Conservation (phyloP, 2,888 invertebrate genomes). For the Pseudanteris insignis region DNA sequence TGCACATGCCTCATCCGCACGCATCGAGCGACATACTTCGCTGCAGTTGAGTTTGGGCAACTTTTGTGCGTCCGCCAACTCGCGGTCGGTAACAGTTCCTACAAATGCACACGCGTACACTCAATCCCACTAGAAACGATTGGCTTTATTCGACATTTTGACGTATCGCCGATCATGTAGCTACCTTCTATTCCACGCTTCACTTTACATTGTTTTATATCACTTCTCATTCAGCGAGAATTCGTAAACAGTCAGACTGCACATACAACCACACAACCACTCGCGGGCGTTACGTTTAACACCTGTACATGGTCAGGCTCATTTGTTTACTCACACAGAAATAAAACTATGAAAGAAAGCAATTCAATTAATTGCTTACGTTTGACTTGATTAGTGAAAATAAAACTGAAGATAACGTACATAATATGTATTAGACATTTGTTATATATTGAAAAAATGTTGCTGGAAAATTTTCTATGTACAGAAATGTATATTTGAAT, state of each 20-base stretch:
- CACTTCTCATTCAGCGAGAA: slow-evolving; percentile 25
- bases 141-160: slow-evolving; percentile 57
- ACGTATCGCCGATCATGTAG: slow-evolving; percentile 62
- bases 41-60: slow-evolving; percentile 55
- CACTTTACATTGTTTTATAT: slow-evolving; percentile 43
- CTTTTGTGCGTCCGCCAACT: slow-evolving; percentile 55
- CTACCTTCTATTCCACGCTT: slow-evolving; percentile 56
- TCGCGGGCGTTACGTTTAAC: neutral
- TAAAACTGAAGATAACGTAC: too few species aligned
- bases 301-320: too few species aligned
- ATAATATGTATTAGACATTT: too few species aligned
- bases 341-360: too few species aligned
- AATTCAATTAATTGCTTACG: too few species aligned
- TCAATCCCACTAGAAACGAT: slow-evolving; percentile 56
- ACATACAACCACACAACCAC: neutral
- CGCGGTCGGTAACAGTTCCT: slow-evolving; percentile 61
- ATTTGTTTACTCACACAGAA: too few species aligned
- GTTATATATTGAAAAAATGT: too few species aligned
- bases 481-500: too few species aligned
- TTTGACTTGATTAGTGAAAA: too few species aligned
- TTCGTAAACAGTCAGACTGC: slow-evolving; percentile 4
- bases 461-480: too few species aligned
- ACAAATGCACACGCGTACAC: slow-evolving; percentile 52
- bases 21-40: slow-evolving; percentile 43
- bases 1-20: slow-evolving; percentile 10